phyloP scores from a whole-genome alignment of 2,797 vertebrate species.

The Oryzias dopingdopingensis region DNA sequence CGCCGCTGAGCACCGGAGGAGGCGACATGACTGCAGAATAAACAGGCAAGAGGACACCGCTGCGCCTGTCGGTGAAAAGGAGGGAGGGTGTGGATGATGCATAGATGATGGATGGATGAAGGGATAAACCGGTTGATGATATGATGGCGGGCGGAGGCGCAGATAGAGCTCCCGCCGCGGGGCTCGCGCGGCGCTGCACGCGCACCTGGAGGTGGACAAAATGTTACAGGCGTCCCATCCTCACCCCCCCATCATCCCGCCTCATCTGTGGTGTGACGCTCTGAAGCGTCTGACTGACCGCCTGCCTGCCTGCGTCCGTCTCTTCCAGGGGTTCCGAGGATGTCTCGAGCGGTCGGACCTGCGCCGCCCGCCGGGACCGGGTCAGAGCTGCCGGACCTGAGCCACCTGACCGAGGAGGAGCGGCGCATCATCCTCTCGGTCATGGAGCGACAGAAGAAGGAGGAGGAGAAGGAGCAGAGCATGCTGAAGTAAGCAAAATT shows the following conservation, averaged over 20 bases:
- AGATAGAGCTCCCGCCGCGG: slow-evolving; percentile 2
- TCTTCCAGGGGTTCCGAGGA: slow-evolving; percentile 64
- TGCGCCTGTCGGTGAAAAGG: slow-evolving; percentile 23
- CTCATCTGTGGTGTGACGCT: background rate
- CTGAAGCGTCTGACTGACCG: slow-evolving; percentile 15
- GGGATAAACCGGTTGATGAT: slow-evolving; percentile 13
- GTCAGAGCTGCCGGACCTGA: slow-evolving; percentile 87
- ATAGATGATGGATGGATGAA: slow-evolving; percentile 3
- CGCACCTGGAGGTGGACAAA: slow-evolving; percentile 10
- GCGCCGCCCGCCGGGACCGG: slow-evolving; percentile 44
- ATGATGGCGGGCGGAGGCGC: slow-evolving; percentile 15
- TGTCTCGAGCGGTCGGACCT: slow-evolving; percentile 85
- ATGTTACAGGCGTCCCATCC: slow-evolving; percentile 13
- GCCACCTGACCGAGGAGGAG: slow-evolving; percentile 94
- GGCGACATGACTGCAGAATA: slow-evolving; percentile 65
- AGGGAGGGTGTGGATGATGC: background rate
- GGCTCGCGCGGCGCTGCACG: slow-evolving; percentile 6
- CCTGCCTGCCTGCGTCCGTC: slow-evolving; percentile 1
- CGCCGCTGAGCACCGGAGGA: slow-evolving; percentile 37
- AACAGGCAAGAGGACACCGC: slow-evolving; percentile 52
- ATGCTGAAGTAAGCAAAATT: slow-evolving; percentile 85
- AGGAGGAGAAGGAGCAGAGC: slow-evolving; percentile 93
- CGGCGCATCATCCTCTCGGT: slow-evolving; percentile 91
- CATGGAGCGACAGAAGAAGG: slow-evolving; percentile 92
- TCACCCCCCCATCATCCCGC: slow-evolving; percentile 9